Evolutionary conservation across 1,140 invertebrate species (phyloP), one percentile per base, ranked within the genome.

Genomic region (Lysiphlebus fabarum): DNA sequence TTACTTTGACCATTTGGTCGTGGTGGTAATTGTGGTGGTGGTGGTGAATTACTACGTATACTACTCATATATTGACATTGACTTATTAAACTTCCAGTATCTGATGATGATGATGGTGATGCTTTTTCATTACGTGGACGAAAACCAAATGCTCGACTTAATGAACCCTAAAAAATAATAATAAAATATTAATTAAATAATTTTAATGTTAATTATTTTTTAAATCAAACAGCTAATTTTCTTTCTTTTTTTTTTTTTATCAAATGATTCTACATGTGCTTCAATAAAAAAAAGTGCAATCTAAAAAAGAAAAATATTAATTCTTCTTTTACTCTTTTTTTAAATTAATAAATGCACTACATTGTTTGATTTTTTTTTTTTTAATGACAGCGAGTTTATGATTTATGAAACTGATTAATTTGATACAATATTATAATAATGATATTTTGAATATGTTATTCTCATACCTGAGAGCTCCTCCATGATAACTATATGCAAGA

Each of bases 121-220:
- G 70, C 71, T 63, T 74, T 81, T 72, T 70, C 82, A 63, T 82
- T 85, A 63, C 86, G 86, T 2, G 83, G 78, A 62, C 84, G 85
- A 11, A 89, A 74, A 38, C 90, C 88, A 41, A 92, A 81, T 10
- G 88, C 90, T 62, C 88, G 82, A 56, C 87, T 87, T 69, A 91
- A 80, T 41, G 89, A 90, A 44, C 89, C 89, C 89, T 91, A 80
- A 43, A 80, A 81, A 70, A 38, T 17, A 53, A 8, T 63, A 40
- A 38, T 4, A 10, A 44, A 40, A 26, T 9, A 33, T 61, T 61
- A 47, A 33, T 6, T n/a, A n/a, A n/a, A n/a, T n/a, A n/a, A n/a
- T n/a, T n/a, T n/a, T n/a, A n/a, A n/a, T n/a, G n/a, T n/a, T n/a
- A n/a, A n/a, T n/a, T n/a, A n/a, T n/a, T n/a, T n/a, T n/a, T n/a